Percentiles rank a stretch among this genome's conserved stretches.
These are phyloP conservation scores for Camponotus pennsylvanicus DNA, from an alignment of 1,140 invertebrate species.

Conservation along the genomic window DNA sequence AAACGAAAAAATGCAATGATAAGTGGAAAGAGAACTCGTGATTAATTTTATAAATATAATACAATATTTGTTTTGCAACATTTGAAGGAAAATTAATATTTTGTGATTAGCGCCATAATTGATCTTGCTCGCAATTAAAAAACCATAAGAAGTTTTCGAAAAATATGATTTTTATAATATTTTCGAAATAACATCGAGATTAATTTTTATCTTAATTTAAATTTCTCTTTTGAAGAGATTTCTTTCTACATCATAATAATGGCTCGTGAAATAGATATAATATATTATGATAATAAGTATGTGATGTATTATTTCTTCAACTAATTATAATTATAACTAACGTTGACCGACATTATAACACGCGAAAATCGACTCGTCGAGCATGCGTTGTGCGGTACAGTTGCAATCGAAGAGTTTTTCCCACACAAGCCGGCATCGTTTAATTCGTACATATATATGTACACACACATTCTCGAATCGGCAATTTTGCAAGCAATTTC, in stretches of 20 bases:
- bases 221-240: not conserved
- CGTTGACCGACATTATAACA: not conserved
- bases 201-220: not conserved
- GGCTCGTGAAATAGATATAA: not conserved
- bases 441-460: not conserved
- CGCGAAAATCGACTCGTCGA: not conserved
- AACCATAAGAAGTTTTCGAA: not conserved
- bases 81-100: not conserved
- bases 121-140: not conserved
- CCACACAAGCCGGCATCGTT: not conserved
- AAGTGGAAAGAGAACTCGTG: not conserved
- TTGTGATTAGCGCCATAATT: not conserved
- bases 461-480: not conserved
- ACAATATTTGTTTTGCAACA: not conserved
- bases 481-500: conserved; percentile 14
- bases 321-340: not conserved
- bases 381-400: not conserved
- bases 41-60: conserved; percentile 4
- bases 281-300: too few species aligned
- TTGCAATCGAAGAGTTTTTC: not conserved
- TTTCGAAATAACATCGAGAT: not conserved
- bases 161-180: not conserved
- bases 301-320: not conserved
- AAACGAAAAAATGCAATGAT: not conserved
- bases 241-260: not conserved